Conservation (phyloP, 1,140 invertebrate genomes). For the Phymastichus coffea region DNA sequence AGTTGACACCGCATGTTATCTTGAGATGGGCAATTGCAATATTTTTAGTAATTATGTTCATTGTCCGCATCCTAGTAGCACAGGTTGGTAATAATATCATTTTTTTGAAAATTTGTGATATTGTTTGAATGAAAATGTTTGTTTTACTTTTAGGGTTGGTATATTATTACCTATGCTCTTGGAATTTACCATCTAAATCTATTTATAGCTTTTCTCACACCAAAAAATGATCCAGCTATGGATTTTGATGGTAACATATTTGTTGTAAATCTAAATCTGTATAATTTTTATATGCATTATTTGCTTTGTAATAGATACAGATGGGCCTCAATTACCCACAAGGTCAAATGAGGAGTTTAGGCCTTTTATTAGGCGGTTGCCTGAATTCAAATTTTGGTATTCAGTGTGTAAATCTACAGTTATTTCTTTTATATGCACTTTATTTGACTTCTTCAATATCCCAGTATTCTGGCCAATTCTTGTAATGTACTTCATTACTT, state of each 20-base stretch:
- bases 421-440: conserved; percentile 89
- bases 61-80: conserved; percentile 48
- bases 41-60: conserved; percentile 46
- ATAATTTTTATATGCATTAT: conserved; percentile 11
- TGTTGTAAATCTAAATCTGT: conserved; percentile 3
- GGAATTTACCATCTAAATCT: conserved; percentile 99
- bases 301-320: conserved; percentile 61
- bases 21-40: conserved; percentile 47
- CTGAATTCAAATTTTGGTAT: conserved; percentile 99
- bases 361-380: conserved; percentile 95
- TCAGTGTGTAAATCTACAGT: conserved; percentile 94
- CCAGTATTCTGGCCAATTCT: conserved; percentile 99
- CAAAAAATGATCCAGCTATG: conserved; percentile 97
- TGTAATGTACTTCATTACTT: conserved; percentile 98
- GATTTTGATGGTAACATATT: conserved; percentile 78
- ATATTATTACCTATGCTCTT: conserved; percentile 97
- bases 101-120: background rate
- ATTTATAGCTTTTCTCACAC: conserved; percentile 98
- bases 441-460: conserved; percentile 98
- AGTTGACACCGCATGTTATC: conserved; percentile 51
- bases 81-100: conserved; percentile 35
- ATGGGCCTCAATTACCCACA: conserved; percentile 91
- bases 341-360: conserved; percentile 95
- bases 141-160: conserved; percentile 83
- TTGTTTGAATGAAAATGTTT: background rate